Base-by-base conservation (phyloP, 2,888 invertebrate species). In the Saturnia pavonia region DNA sequence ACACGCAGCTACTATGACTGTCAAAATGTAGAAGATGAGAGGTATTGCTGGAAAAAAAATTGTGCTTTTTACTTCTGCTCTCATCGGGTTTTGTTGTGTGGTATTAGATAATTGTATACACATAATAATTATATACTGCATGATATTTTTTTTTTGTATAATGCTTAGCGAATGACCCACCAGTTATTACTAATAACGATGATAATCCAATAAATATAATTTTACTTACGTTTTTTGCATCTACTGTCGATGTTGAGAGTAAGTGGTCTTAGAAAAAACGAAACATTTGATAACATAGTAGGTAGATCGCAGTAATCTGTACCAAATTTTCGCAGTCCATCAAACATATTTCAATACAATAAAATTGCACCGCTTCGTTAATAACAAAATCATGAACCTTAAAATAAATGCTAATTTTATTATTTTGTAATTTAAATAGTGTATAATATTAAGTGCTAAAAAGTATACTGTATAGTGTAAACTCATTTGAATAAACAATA, bases 251-350 rank as follows among this genome's bases (percentile, higher is more conserved):
- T 77, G 71, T 86, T 84, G 0, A 90, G 75, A 0, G 83, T 78
- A 7, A 88, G 71, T 0, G 75, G 67, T 67, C 86, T 75, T 34
- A 89, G 77, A 71, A 89, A 72, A n/a, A 75, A 48, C 1, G 82
- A 78, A 0, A 86, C 77, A 71, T 90, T 89, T 71, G 80, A 80
- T n/a, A 88, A 22, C 85, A 89, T 87, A 0, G 85, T 86, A 0
- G 86, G 81, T 45, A 90, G 75, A 45, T 88, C 86, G 60, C 84
- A 85, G 68, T 83, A 78, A 8, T 76, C 73, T 72, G 85, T 65
- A 0, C 85, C 81, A 68, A 84, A 88, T 70, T 81, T 83, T 2
- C 73, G 71, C 0, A 78, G 19, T n/a, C 48, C 34, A 34, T 57
- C 25, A 57, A 57, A 57, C 57, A 25, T 57, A 6, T 1, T 57